A percentile compares a stretch with the other conserved stretches of the same genome.
Evolutionary conservation across 2,888 invertebrate species (phyloP).

Genomic region (Tetragonula carbonaria): DNA sequence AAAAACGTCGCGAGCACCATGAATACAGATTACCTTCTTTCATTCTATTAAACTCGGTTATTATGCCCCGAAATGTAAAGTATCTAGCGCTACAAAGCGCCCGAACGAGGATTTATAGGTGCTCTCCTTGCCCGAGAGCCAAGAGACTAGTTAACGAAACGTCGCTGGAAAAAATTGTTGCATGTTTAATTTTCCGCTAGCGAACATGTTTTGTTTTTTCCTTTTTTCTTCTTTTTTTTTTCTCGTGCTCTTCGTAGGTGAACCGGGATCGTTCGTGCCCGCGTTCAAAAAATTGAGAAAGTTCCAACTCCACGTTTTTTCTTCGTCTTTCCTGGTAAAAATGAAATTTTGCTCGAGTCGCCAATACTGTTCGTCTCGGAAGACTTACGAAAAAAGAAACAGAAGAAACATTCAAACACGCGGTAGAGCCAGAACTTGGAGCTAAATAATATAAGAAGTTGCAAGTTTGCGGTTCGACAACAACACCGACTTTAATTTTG

Average conservation of each 20-base stretch:
- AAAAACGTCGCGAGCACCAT: slow-evolving; percentile 9
- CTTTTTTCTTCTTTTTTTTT: too few relatives aligned
- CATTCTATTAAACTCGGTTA: slow-evolving; percentile 19
- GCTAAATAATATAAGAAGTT: not conserved
- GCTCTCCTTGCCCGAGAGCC: not conserved
- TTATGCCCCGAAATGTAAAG: not conserved
- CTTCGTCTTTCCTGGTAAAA: not conserved
- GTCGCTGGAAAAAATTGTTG: not conserved
- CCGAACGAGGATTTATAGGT: not conserved
- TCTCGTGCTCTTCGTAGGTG: not conserved
- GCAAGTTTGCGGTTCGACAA: not conserved
- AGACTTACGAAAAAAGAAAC: not conserved
- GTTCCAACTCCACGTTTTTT: too few relatives aligned
- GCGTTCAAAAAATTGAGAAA: not conserved
- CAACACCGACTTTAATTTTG: not conserved
- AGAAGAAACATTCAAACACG: not conserved
- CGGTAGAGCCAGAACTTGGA: not conserved
- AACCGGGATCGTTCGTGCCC: not conserved
- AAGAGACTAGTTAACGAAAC: not conserved
- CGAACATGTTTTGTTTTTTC: not conserved
- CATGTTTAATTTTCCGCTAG: not conserved
- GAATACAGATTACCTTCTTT: slow-evolving; percentile 22
- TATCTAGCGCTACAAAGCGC: not conserved
- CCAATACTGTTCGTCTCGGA: not conserved
- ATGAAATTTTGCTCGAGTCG: not conserved